Percentiles rank a stretch among this genome's conserved stretches.
These are phyloP conservation scores for Catagonus wagneri DNA, from an alignment of 2,113 vertebrate species.

Conservation along the genomic window DNA sequence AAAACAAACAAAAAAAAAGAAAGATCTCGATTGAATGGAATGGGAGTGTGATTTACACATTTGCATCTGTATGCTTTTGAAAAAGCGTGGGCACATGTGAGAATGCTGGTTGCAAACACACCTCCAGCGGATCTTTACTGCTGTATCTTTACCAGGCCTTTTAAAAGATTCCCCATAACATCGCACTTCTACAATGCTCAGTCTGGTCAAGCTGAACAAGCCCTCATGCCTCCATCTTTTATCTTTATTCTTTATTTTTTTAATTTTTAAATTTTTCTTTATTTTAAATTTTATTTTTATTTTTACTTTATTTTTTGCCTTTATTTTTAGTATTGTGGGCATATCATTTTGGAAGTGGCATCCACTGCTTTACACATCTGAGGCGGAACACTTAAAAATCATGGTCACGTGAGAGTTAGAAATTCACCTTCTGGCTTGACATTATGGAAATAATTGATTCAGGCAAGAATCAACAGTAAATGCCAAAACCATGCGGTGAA, in stretches of 20 bases:
- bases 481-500: background rate
- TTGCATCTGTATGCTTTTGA: background rate
- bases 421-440: background rate
- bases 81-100: background rate
- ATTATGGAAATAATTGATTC: background rate
- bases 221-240: background rate
- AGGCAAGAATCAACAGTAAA: background rate
- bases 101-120: background rate
- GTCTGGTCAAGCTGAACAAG: background rate
- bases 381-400: background rate
- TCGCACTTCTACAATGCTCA: background rate
- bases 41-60: background rate
- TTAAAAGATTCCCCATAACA: background rate
- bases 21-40: constrained; percentile 11
- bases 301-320: background rate
- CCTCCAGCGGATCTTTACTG: background rate
- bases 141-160: background rate
- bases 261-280: too few relatives aligned
- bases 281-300: too few relatives aligned
- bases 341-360: background rate
- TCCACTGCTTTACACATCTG: background rate
- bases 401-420: background rate
- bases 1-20: background rate
- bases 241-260: background rate
- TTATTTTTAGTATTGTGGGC: background rate